phyloP scores from a whole-genome alignment of 2,888 invertebrate species.

The Calliphora vomitoria region DNA sequence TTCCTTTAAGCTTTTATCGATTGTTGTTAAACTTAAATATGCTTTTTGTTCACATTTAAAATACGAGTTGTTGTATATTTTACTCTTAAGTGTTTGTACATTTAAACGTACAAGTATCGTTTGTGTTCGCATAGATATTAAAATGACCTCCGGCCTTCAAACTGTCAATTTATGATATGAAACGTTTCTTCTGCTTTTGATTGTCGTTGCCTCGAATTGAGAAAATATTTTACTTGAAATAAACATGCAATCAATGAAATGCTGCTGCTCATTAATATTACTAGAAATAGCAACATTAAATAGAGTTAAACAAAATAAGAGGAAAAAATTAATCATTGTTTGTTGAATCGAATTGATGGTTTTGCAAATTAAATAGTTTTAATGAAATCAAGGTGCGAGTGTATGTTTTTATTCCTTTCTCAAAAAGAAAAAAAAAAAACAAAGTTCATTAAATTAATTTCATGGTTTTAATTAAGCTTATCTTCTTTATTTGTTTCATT shows the following conservation, averaged over 20 bases:
- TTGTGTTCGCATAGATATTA: conserved; percentile 42
- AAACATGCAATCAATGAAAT: conserved; percentile 51
- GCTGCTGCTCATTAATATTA: conserved; percentile 20
- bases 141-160: conserved; percentile 69
- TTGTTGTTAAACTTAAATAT: conserved; percentile 52
- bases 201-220: conserved; percentile 4
- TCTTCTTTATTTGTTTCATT: conserved; percentile 32
- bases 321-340: conserved; percentile 42
- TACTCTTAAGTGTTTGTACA: neutral
- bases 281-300: neutral
- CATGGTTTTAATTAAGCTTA: conserved; percentile 62
- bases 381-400: conserved; percentile 10
- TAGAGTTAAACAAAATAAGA: neutral
- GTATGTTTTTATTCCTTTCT: neutral
- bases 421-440: neutral
- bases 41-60: conserved; percentile 48
- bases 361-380: conserved; percentile 30
- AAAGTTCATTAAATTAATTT: conserved; percentile 62
- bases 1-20: conserved; percentile 66
- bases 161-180: conserved; percentile 64
- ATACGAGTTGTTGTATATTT: conserved; percentile 6
- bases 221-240: conserved; percentile 44
- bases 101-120: neutral
- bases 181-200: conserved; percentile 34
- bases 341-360: conserved; percentile 43